phyloP scores from a whole-genome alignment of 2,113 vertebrate genomes.

The Notarius lentiginosus region DNA sequence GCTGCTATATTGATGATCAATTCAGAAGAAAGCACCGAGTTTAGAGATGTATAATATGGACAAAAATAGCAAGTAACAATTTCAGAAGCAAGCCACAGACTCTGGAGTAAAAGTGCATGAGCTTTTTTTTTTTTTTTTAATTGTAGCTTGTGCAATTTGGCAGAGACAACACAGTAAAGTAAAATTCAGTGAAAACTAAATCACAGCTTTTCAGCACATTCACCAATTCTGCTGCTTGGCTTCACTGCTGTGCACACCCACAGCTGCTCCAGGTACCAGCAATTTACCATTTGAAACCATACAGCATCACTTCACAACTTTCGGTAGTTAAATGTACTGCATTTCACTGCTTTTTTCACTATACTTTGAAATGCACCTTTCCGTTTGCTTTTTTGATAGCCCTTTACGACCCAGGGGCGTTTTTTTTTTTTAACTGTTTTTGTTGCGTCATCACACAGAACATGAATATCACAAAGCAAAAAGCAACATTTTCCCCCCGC shows the following conservation, averaged over 20 bases:
- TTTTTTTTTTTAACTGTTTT: no score
- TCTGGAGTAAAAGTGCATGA: not conserved
- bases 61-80: slow-evolving; percentile 9
- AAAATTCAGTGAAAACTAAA: not conserved
- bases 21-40: not conserved
- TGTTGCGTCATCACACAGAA: no score
- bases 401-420: no score
- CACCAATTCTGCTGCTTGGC: not conserved
- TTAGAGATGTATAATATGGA: not conserved
- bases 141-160: not conserved
- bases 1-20: not conserved
- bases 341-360: no score
- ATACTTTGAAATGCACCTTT: no score
- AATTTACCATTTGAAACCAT: no score
- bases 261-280: not conserved
- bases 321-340: no score
- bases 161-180: not conserved
- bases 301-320: no score
- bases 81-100: not conserved
- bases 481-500: no score
- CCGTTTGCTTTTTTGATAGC: no score
- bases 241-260: not conserved
- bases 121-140: not conserved
- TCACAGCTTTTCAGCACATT: not conserved
- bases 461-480: no score